These are phyloP conservation scores for Psilopsiagon aurifrons DNA, from an alignment of 2,113 vertebrate species.

Conservation along the genomic window DNA sequence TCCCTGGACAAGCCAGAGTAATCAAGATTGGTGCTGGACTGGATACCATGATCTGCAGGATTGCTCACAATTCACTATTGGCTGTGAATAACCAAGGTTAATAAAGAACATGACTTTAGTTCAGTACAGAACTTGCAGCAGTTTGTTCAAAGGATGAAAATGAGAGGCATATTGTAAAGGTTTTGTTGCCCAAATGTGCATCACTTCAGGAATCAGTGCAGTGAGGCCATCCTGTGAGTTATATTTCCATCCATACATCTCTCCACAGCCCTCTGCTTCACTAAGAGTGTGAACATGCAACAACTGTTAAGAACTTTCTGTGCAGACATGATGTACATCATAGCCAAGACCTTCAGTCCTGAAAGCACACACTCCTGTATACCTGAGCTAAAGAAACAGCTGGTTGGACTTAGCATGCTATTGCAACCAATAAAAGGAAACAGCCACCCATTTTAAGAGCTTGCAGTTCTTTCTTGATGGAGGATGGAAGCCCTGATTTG, in stretches of 20 bases:
- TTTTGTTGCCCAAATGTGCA: neutral
- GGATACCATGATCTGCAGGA: neutral
- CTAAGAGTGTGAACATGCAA: neutral
- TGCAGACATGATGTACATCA: neutral
- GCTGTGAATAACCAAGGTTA: slow-evolving; percentile 8
- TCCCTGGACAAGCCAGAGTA: neutral
- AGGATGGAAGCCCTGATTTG: neutral
- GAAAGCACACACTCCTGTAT: neutral
- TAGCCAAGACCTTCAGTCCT: neutral
- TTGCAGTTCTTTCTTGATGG: neutral
- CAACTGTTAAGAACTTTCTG: neutral
- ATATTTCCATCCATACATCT: neutral
- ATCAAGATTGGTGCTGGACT: neutral
- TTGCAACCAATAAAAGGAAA: neutral
- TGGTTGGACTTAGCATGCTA: neutral
- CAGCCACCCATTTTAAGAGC: neutral
- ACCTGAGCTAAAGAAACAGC: slow-evolving; percentile 51
- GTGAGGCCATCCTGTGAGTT: neutral
- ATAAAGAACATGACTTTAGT: neutral
- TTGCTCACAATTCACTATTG: neutral
- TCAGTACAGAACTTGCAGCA: slow-evolving; percentile 8
- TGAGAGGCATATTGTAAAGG: neutral
- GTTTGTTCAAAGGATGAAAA: slow-evolving; percentile 10
- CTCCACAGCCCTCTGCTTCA: neutral
- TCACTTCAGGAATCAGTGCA: neutral